Percentiles rank a stretch among this genome's conserved stretches.
Evolutionary conservation across 1,140 invertebrate genomes (phyloP).

Genomic region (Drusus annulatus): DNA sequence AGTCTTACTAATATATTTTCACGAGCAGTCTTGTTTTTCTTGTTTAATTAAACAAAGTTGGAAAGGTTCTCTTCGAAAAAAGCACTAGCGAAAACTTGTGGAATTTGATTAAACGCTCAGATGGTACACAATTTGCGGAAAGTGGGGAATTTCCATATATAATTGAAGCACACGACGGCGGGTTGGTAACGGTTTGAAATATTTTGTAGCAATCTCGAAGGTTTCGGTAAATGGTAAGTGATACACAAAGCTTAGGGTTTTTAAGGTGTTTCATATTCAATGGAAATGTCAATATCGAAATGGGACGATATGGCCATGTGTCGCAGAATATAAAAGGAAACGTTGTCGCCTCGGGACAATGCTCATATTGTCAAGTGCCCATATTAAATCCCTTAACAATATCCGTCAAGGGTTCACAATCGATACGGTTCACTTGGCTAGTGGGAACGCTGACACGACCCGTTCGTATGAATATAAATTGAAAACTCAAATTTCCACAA

Average conservation of each 20-base stretch:
- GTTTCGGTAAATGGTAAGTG: no score
- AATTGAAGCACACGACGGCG: no score
- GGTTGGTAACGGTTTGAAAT: no score
- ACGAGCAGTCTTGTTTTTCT: no score
- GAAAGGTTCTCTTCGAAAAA: no score
- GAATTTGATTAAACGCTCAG: no score
- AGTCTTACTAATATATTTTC: no score
- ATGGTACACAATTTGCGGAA: no score
- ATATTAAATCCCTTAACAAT: slow-evolving; percentile 43
- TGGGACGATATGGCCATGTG: slow-evolving; percentile 22
- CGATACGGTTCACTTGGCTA: slow-evolving; percentile 20
- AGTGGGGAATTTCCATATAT: no score
- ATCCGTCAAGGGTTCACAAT: slow-evolving; percentile 39
- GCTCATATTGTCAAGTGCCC: slow-evolving; percentile 41
- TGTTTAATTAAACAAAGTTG: no score
- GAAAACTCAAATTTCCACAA: slow-evolving; percentile 32
- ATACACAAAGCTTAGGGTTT: background rate
- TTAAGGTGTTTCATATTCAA: slow-evolving; percentile 8
- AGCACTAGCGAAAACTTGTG: no score
- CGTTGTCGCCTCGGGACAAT: slow-evolving; percentile 13
- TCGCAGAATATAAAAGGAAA: slow-evolving; percentile 25
- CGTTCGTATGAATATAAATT: slow-evolving; percentile 41
- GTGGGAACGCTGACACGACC: slow-evolving; percentile 16
- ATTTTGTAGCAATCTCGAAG: no score
- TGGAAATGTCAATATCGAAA: slow-evolving; percentile 29